phyloP scores from a whole-genome alignment of 2,888 invertebrate genomes.

The Chrysodeixis includens region DNA sequence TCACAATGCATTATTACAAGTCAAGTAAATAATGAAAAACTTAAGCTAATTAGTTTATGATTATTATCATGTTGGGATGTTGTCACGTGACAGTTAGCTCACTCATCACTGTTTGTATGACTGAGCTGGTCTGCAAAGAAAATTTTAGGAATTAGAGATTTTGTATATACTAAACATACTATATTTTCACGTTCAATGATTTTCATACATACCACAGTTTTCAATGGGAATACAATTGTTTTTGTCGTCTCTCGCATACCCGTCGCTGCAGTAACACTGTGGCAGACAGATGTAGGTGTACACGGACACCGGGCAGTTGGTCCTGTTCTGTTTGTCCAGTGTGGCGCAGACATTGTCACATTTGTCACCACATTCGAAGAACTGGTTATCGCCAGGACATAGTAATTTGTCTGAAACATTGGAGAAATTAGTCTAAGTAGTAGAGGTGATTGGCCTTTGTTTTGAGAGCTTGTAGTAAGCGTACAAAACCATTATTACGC shows the following conservation, averaged over 20 bases:
- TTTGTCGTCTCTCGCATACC: conserved; percentile 9
- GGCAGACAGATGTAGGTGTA: conserved; percentile 56
- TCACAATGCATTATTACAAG: no score
- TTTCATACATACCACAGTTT: conserved; percentile 19
- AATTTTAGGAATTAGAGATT: no score
- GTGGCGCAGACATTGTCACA: conserved; percentile 60
- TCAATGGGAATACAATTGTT: conserved; percentile 24
- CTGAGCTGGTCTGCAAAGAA: no score
- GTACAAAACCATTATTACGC: no score
- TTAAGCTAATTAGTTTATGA: no score
- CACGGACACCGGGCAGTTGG: conserved; percentile 50
- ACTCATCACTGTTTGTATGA: no score
- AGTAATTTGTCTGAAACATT: conserved; percentile 21
- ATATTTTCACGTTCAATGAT: no score
- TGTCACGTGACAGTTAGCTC: no score
- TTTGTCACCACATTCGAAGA: conserved; percentile 37
- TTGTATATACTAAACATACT: no score
- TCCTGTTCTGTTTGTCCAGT: conserved; percentile 49
- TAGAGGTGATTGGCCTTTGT: neutral
- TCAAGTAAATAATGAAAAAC: no score
- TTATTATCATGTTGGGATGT: no score
- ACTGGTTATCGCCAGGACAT: conserved; percentile 33
- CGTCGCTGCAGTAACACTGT: conserved; percentile 57
- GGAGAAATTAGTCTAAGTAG: neutral
- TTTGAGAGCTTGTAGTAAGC: no score